These are phyloP conservation scores for Plagodis dolabraria DNA, from an alignment of 2,888 invertebrate genomes.

Conservation along the genomic window DNA sequence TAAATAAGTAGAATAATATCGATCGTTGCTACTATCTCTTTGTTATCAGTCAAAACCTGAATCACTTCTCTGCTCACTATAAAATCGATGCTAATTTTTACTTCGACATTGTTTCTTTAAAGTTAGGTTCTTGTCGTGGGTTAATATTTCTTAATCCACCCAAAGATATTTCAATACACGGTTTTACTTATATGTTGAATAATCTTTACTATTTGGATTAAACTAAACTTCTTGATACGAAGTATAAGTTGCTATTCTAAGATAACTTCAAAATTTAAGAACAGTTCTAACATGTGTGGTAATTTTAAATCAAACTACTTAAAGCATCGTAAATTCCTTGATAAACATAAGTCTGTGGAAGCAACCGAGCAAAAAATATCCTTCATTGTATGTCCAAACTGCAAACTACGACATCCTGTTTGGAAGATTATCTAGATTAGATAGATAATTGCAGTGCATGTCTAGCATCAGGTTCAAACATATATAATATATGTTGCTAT, in stretches of 20 bases:
- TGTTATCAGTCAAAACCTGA: slow-evolving; percentile 45
- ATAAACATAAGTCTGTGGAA: slow-evolving; percentile 12
- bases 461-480: slow-evolving; percentile 29
- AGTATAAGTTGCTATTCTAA: too few relatives aligned
- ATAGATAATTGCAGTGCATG: slow-evolving; percentile 57
- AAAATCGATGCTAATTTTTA: slow-evolving; percentile 9
- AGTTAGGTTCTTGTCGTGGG: too few relatives aligned
- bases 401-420: slow-evolving; percentile 70
- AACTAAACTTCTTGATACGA: too few relatives aligned
- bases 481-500: slow-evolving; percentile 29
- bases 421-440: slow-evolving; percentile 57
- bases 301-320: not conserved
- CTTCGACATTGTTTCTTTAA: slow-evolving; percentile 3
- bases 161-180: too few relatives aligned
- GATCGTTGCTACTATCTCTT: slow-evolving; percentile 23
- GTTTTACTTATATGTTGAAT: too few relatives aligned
- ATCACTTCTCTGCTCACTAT: slow-evolving; percentile 38
- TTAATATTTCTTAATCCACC: too few relatives aligned
- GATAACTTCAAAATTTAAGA: too few relatives aligned
- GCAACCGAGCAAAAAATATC: slow-evolving; percentile 17
- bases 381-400: slow-evolving; percentile 34
- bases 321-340: slow-evolving; percentile 16
- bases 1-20: too few relatives aligned
- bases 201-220: too few relatives aligned
- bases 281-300: not conserved